These are phyloP conservation scores for Eristalis arbustorum DNA, from an alignment of 2,888 invertebrate species.

Conservation along the genomic window DNA sequence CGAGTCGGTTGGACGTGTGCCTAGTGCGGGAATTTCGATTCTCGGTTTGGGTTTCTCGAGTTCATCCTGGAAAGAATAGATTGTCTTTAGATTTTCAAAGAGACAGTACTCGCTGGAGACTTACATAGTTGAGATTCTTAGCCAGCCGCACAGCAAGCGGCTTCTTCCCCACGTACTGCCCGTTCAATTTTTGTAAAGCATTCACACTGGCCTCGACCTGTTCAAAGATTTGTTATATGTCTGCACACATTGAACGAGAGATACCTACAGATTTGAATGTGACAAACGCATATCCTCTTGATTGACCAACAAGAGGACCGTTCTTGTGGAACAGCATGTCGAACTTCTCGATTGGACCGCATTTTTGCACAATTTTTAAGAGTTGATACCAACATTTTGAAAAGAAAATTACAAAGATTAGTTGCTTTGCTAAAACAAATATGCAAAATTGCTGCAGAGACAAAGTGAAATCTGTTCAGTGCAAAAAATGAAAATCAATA, in stretches of 20 bases:
- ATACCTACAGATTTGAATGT: slow-evolving; percentile 84
- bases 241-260: neutral
- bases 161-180: slow-evolving; percentile 87
- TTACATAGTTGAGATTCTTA: slow-evolving; percentile 86
- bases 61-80: slow-evolving; percentile 83
- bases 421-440: slow-evolving; percentile 24
- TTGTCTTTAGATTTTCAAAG: neutral
- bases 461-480: slow-evolving; percentile 3
- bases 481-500: slow-evolving; percentile 52
- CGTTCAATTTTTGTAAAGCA: slow-evolving; percentile 88
- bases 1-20: slow-evolving; percentile 83
- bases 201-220: slow-evolving; percentile 83
- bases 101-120: slow-evolving; percentile 43
- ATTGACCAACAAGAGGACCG: slow-evolving; percentile 93
- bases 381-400: slow-evolving; percentile 93
- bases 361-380: slow-evolving; percentile 96
- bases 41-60: slow-evolving; percentile 88
- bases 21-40: slow-evolving; percentile 88
- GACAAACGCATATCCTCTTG: slow-evolving; percentile 96
- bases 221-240: neutral
- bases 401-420: slow-evolving; percentile 72
- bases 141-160: slow-evolving; percentile 91
- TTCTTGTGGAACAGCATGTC: slow-evolving; percentile 96
- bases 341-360: slow-evolving; percentile 96
- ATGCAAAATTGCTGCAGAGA: neutral